Percentiles rank a stretch among this genome's conserved stretches.
phyloP scores from a whole-genome alignment of 2,113 vertebrate genomes.

The Tretioscincus oriximinensis region DNA sequence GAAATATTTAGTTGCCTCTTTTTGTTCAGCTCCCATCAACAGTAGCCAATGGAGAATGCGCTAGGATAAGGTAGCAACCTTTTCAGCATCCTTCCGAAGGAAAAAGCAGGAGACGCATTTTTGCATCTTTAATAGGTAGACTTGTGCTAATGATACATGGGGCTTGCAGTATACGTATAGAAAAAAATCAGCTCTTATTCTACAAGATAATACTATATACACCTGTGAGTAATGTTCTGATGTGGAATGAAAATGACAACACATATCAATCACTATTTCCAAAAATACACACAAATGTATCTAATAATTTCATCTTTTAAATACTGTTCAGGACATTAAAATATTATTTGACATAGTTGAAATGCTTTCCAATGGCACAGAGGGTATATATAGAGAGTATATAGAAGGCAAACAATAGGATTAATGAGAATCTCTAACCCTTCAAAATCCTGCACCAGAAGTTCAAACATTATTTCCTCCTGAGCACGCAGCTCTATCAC shows the following conservation, averaged over 20 bases:
- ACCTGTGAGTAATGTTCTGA: too few relatives aligned
- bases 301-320: neutral
- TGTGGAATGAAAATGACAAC: neutral
- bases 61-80: too few relatives aligned
- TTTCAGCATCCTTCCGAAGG: too few relatives aligned
- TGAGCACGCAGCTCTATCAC: neutral
- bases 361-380: neutral
- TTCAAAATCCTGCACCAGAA: neutral
- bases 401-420: neutral
- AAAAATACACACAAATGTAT: neutral
- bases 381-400: neutral
- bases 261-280: neutral
- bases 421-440: neutral
- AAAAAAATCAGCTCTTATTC: neutral
- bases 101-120: too few relatives aligned
- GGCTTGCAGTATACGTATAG: neutral
- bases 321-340: neutral
- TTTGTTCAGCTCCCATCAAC: too few relatives aligned
- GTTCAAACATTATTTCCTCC: neutral
- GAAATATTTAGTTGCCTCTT: too few relatives aligned
- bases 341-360: neutral
- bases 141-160: too few relatives aligned
- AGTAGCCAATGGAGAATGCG: too few relatives aligned
- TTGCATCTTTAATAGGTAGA: too few relatives aligned
- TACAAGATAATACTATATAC: neutral